Evolutionary conservation across 2,888 invertebrate genomes (phyloP).

Genomic region (Lepidonotus clava): DNA sequence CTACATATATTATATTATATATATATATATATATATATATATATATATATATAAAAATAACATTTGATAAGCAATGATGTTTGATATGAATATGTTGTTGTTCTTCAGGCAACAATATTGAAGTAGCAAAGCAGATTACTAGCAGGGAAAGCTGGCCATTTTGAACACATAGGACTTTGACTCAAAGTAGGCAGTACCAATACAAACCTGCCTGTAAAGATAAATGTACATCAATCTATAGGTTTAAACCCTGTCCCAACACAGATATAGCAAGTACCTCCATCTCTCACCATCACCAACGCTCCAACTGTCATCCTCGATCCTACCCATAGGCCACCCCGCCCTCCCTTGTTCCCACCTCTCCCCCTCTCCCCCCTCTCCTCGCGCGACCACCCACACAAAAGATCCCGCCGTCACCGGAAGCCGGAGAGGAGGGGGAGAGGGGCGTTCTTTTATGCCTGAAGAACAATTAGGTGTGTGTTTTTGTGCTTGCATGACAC

Average conservation of each 20-base stretch:
- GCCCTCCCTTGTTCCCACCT: not conserved
- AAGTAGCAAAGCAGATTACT: too few species aligned
- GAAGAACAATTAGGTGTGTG: slow-evolving; percentile 6
- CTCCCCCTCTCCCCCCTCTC: not conserved
- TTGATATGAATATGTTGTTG: too few species aligned
- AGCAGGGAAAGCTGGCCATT: too few species aligned
- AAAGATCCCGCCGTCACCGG: not conserved
- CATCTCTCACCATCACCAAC: not conserved
- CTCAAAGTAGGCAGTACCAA: too few species aligned
- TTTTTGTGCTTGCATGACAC: not conserved
- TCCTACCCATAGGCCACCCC: not conserved
- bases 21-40: too few species aligned
- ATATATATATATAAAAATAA: too few species aligned
- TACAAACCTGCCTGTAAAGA: too few species aligned
- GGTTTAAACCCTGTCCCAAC: not conserved
- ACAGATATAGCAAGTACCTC: not conserved
- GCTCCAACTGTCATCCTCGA: not conserved
- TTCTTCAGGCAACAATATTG: too few species aligned
- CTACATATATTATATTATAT: too few species aligned
- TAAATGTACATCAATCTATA: too few species aligned
- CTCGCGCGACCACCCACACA: not conserved
- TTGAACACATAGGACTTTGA: too few species aligned
- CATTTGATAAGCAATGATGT: too few species aligned
- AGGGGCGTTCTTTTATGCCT: not conserved
- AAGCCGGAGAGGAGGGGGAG: not conserved